Evolutionary conservation across 2,888 invertebrate species (phyloP), one percentile per base, ranked within the genome.

Genomic region (Apoderus coryli): DNA sequence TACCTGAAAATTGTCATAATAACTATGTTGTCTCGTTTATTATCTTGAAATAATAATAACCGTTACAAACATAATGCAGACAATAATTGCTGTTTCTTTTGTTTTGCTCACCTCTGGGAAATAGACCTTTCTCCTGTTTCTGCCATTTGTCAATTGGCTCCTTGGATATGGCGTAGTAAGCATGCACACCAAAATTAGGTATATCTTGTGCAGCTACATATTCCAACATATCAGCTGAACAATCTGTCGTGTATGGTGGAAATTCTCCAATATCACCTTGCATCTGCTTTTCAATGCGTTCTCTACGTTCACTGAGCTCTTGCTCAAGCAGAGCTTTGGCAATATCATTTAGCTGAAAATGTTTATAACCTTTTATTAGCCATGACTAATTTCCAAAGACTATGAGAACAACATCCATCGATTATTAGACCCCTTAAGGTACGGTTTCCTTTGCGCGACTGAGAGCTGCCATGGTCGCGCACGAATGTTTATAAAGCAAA

Each of bases 141-240:
- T 50, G 44, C 63, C 63, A 64, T 16, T 45, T 46, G n/a, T 52
- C 42, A 9, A 65, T 35, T 1, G 62, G 60, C 34, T 62, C 56
- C 10, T 45, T 53, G 5, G 63, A 63, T 25, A 59, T 45, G 2
- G 64, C 65, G 40, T 61, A 64, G 39, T 58, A 65, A n/a, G 56
- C 60, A 32, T 65, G 64, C 9, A 61, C 52, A 2, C 64, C 64
- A 44, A 61, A 63, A 33, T 56, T 50, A 16, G 61, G 60, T 33
- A 64, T 63, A 39, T 60, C 56, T 40, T 64, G 64, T 11, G 59
- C 53, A 2, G 60, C 59, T 1, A 57, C 57, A 44, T 61, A 63
- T 40, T 63, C 59, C 24, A 53, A 44, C 9, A 59, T 44, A 44
- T 64, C 59, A 2, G 59, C 47, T 1, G 60, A 58, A 42, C 49